Conservation (phyloP, 2,888 invertebrate genomes). For the Pristionchus entomophagus region DNA sequence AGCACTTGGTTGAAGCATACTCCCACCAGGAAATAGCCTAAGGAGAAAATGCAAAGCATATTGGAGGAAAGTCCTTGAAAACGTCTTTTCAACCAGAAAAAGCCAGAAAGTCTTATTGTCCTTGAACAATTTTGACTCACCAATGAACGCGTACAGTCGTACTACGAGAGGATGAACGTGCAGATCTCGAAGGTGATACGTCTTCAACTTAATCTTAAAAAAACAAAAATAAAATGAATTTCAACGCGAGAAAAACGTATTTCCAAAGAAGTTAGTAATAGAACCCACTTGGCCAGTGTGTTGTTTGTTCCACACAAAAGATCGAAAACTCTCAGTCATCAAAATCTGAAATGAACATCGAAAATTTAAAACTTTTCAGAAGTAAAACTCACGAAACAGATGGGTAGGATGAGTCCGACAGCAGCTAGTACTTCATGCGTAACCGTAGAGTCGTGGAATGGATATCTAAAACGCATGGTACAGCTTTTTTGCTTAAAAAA, state of each 20-base stretch:
- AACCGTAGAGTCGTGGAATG: slow-evolving; percentile 70
- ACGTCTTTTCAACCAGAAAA: too few species aligned
- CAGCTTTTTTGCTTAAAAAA: too few species aligned
- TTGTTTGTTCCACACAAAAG: slow-evolving; percentile 71
- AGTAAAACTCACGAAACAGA: slow-evolving; percentile 56
- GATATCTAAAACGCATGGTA: slow-evolving; percentile 49
- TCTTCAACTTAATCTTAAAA: slow-evolving; percentile 22
- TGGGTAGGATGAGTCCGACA: slow-evolving; percentile 71
- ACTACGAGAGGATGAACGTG: slow-evolving; percentile 74
- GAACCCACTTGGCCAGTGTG: slow-evolving; percentile 24
- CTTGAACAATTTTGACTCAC: slow-evolving; percentile 48
- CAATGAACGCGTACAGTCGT: slow-evolving; percentile 72
- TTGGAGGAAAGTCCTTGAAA: not conserved
- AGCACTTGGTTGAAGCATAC: slow-evolving; percentile 77
- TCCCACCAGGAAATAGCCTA: slow-evolving; percentile 75
- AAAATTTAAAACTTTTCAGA: not conserved
- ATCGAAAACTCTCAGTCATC: slow-evolving; percentile 71
- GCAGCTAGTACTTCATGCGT: slow-evolving; percentile 73
- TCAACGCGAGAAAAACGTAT: too few species aligned
- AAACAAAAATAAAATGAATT: not conserved
- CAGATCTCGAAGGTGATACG: slow-evolving; percentile 55
- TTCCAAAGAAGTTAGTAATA: not conserved
- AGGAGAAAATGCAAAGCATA: not conserved
- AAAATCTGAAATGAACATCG: slow-evolving; percentile 59
- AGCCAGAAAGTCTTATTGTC: too few species aligned